Evolutionary conservation across 2,797 vertebrate genomes (phyloP).

Genomic region (Arnoldichthys spilopterus): DNA sequence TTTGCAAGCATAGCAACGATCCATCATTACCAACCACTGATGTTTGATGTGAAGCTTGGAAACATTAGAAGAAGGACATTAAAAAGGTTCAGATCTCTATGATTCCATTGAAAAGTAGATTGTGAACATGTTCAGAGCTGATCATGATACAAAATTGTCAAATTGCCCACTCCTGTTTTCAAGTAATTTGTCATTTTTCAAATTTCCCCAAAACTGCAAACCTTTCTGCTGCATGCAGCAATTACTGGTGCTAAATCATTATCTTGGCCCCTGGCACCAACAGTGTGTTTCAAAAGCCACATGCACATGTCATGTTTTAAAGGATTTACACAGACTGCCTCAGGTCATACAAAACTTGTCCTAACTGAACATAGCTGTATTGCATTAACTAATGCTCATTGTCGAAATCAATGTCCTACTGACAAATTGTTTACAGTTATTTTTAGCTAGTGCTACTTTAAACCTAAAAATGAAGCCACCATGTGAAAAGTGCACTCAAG

Average conservation of each 20-base stretch:
- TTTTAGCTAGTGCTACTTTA: slow-evolving; percentile 47
- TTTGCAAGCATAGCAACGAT: no score
- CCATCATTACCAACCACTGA: no score
- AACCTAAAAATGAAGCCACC: slow-evolving; percentile 51
- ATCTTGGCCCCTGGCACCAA: not conserved
- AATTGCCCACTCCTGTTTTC: no score
- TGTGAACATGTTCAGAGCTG: no score
- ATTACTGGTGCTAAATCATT: not conserved
- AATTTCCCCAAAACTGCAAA: no score
- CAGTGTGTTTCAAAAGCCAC: not conserved
- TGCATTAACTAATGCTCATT: slow-evolving; percentile 43
- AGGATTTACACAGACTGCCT: slow-evolving; percentile 5
- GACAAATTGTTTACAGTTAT: slow-evolving; percentile 48
- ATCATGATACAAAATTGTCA: no score
- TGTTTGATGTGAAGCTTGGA: no score
- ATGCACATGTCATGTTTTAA: not conserved
- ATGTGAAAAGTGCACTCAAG: slow-evolving; percentile 41
- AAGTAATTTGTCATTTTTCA: no score
- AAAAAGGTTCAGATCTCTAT: no score
- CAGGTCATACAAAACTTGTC: slow-evolving; percentile 6
- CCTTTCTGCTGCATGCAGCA: not conserved
- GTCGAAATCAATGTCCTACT: slow-evolving; percentile 36
- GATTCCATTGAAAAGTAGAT: no score
- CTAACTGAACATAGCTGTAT: slow-evolving; percentile 21
- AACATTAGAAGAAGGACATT: no score